These are phyloP conservation scores for Silurus glanis DNA, from an alignment of 2,113 vertebrate genomes.

Conservation along the genomic window DNA sequence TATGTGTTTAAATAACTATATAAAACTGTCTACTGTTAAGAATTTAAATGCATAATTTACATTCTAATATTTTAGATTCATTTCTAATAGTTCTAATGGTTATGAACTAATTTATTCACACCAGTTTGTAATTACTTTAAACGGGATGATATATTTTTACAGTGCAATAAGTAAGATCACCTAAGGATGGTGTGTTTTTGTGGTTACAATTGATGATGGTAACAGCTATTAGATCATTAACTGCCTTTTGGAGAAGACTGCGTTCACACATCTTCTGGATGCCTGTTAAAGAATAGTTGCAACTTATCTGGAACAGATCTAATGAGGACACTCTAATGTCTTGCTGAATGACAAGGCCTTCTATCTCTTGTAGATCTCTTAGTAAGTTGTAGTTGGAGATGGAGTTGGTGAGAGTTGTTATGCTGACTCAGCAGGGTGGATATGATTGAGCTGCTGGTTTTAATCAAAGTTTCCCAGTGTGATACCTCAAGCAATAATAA, in stretches of 20 bases:
- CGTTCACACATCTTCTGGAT: background rate
- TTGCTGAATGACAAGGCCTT: background rate
- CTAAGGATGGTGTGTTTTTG: background rate
- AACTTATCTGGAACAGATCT: background rate
- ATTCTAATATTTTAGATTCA: too few species aligned
- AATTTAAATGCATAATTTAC: background rate
- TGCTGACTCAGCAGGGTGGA: background rate
- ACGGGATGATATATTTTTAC: background rate
- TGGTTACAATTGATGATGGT: background rate
- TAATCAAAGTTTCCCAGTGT: background rate
- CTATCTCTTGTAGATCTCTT: background rate
- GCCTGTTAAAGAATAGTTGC: conserved; percentile 13
- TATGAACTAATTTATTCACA: background rate
- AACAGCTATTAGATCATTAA: background rate
- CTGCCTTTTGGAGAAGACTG: background rate
- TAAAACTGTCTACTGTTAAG: background rate
- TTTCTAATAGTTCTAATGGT: background rate
- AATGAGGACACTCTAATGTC: conserved; percentile 11
- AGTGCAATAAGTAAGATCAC: background rate
- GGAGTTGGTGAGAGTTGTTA: background rate
- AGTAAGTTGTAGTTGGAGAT: background rate
- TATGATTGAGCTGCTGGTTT: conserved; percentile 9
- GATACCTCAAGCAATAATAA: conserved; percentile 8
- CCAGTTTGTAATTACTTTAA: background rate
- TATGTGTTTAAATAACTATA: background rate